Evolutionary conservation across 2,113 vertebrate species (phyloP), one percentile per base, ranked within the genome.

Genomic region (Tauraco erythrolophus): DNA sequence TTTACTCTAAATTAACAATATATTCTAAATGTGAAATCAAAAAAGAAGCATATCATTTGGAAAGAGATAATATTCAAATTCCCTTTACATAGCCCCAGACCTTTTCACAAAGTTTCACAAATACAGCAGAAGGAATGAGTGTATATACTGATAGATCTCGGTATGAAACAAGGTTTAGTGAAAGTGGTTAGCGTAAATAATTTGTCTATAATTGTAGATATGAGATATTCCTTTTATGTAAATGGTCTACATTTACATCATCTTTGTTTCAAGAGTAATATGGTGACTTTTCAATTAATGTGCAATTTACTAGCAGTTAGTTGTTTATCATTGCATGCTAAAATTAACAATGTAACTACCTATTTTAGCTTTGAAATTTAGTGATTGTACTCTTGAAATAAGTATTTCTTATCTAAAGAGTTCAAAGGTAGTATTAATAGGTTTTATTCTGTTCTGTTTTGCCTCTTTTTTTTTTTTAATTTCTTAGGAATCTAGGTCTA

Each of bases 401-500:
- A 84, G 7, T 81, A 37, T 76, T 80, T 88, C 35, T 56, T 86
- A 86, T 15, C 21, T 77, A 7, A 86, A 76, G 56, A 79, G 22
- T 94, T 88, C 62, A 85, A 81, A 78, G 41, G 62, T 88, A 56
- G 62, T 92, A 96, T 96, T 96, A 97, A 97, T 86, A 75, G 82
- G 62, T 88, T 89, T 61, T 95, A 79, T 96, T 98, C 94, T 96
- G 41, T 94, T 96, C 45, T 96, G 66, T 91, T 94, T 79, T 96
- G 62, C 75, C 72, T 74, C 31, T 53, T 53, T 87, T 83, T 66
- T 93, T 89, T 95, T 97, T 99, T 97, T 96, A 98, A 98, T 98
- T 98, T 98, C 99, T 99, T 98, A 99, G 99, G 99, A 99, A 97
- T 98, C 99, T 98, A 99, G 98, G 98, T 98, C 98, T 98, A 99